Evolutionary conservation across 2,113 vertebrate genomes (phyloP).

Genomic region (Pheucticus melanocephalus): DNA sequence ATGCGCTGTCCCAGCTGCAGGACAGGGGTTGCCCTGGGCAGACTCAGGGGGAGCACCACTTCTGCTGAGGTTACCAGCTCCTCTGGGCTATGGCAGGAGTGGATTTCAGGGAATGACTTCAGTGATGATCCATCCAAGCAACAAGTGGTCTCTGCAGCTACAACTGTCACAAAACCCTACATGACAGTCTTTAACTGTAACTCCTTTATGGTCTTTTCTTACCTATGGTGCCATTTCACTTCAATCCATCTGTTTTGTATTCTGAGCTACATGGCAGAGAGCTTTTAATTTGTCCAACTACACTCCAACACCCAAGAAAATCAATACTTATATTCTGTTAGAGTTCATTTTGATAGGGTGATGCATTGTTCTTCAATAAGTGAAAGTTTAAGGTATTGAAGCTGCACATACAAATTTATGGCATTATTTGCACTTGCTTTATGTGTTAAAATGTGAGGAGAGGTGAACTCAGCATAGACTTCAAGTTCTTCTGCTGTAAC

Average conservation of each 20-base stretch:
- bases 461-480: background rate
- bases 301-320: background rate
- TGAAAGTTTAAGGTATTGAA: background rate
- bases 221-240: background rate
- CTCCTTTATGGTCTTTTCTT: background rate
- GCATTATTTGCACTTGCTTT: background rate
- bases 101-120: background rate
- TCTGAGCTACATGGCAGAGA: background rate
- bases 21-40: background rate
- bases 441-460: background rate
- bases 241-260: background rate
- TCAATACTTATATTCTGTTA: conserved; percentile 3
- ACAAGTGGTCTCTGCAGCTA: background rate
- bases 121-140: background rate
- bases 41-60: background rate
- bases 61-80: background rate
- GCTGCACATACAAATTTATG: background rate
- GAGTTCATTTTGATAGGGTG: conserved; percentile 12
- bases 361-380: conserved; percentile 12
- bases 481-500: background rate
- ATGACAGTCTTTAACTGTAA: background rate
- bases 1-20: accelerated
- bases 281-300: background rate
- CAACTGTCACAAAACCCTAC: background rate
- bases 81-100: background rate